Base-by-base conservation (phyloP, 2,888 invertebrate genomes). In the Syrphus vitripennis region DNA sequence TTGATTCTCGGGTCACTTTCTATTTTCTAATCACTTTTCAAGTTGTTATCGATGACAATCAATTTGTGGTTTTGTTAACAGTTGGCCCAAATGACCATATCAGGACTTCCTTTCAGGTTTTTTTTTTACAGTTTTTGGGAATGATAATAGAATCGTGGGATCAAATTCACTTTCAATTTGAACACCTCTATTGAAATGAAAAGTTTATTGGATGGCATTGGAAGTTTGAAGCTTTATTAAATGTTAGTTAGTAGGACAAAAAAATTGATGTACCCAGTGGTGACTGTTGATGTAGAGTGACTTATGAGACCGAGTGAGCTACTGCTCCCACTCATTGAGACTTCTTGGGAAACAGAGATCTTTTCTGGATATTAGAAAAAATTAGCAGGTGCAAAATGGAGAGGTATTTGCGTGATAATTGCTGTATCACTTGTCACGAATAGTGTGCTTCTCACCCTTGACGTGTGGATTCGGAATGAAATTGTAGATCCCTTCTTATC, bases 11-110 rank as follows among this genome's bases (percentile, higher is more conserved):
- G 61, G 71, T 81, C 84, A 86, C 81, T 86, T 86, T 86, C 77
- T 81, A 86, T 76, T 86, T 86, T 86, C 77, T 81, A 81, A 77
- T 81, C 84, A 77, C 67, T 72, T 81, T 76, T 34, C 65, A 37
- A 63, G 37, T 76, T 76, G 45, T 63, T 63, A n/a, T n/a, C n/a
- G 79, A 72, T 74, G 37, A 55, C 74, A 70, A 29, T 79, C 63
- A 65, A 45, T 42, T 55, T 65, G 63, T 67, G 71, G 65, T 65
- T 2, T 5, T 80, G 71, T 70, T 14, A 80, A 67, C 80, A 72
- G 84, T 76, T 80, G 75, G 70, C 45, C 10, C 12, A 34, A 34
- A 31, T 79, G 83, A 57, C 61, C 82, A 77, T n/a, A n/a, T 48
- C 45, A 26, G n/a, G 40, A 16, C 31, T 71, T 42, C 59, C 34